Base-by-base conservation (phyloP, 2,113 vertebrate species). In the Chloroceryle aenea region DNA sequence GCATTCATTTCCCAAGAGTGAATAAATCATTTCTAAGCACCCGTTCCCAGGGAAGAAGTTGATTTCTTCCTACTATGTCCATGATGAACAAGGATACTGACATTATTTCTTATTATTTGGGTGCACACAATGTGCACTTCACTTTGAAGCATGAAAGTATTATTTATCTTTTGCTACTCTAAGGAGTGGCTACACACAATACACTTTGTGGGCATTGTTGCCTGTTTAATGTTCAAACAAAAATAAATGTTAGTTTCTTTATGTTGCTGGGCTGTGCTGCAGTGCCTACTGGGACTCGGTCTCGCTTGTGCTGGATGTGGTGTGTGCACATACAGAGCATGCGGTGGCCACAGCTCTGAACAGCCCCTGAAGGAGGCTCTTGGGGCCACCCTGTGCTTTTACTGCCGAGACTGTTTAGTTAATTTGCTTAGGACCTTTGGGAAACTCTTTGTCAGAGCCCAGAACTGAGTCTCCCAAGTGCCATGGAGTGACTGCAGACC, bases 31-130 rank as follows among this genome's bases (percentile, higher is more conserved):
- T 93, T 90, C 92, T 84, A 95, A 96, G 68, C 61, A 69, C 83
- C 48, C 1, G 20, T 97, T 97, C 96, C 88, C 93, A 97, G 87
- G 90, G 80, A 94, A 96, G 88, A 94, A 87, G 93, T 95, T 96
- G 92, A 96, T 95, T 97, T 97, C 90, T 95, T 97, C 96, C 76
- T 79, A 90, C 90, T 85, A 87, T 79, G 77, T 93, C 95, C 93
- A 89, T 69, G 93, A 96, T 96, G 88, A 93, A 94, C 92, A 94
- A 97, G 96, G 90, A 96, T 94, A 93, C 86, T 90, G 79, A 71
- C 83, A 94, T 95, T 96, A 96, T 96, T 95, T 95, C 92, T 94
- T 96, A 87, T 95, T 96, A 95, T 96, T 96, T 93, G 92, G 86
- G 93, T 93, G 92, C 88, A 93, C 95, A 95, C 93, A 94, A 87